Base-by-base conservation (phyloP, 2,888 invertebrate species). In the Cheilosia impressa region DNA sequence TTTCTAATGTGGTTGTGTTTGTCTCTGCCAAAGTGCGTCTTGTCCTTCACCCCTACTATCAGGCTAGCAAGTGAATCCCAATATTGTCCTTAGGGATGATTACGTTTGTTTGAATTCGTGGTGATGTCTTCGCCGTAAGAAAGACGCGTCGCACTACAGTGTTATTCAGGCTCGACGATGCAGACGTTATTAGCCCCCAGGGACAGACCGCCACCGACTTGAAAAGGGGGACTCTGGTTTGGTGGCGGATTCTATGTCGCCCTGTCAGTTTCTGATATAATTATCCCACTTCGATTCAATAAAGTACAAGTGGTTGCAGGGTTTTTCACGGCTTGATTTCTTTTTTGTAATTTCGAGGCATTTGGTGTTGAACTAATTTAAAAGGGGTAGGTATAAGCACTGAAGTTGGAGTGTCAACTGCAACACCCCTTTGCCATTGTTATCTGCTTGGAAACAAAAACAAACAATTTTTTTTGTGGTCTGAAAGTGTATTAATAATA, bases 61-160 rank as follows among this genome's bases (percentile, higher is more conserved):
- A 79, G 58, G 24, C 50, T 31, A 43, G 45, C 71, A 76, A 71
- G 79, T 79, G 62, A 75, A 75, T 69, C 45, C 60, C 68, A 68
- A 80, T 80, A 53, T 68, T 31, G 72, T 73, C 80, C 73, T 73
- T 80, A 68, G 80, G 73, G 80, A 73, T 80, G 80, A 80, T 73
- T 80, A 73, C 68, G 60, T 55, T 80, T 53, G 60, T 73, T 73
- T 80, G 73, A 80, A 80, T 73, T 80, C 80, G 73, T 68, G 80
- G 73, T 62, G 80, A 68, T 27, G 38, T 73, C 73, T 66, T 73
- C 47, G 66, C 22, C 62, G 58, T 60, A 65, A 53, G 58, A 66
- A 34, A 43, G 38, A 66, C 52, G 22, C 38, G 52, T 45, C 72
- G 43, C 57, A 53, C 41, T 60, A 13, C 27, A 31, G 15, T 65